Evolutionary conservation across 2,797 vertebrate species (phyloP).

Genomic region (Phyllotis vaccarum): DNA sequence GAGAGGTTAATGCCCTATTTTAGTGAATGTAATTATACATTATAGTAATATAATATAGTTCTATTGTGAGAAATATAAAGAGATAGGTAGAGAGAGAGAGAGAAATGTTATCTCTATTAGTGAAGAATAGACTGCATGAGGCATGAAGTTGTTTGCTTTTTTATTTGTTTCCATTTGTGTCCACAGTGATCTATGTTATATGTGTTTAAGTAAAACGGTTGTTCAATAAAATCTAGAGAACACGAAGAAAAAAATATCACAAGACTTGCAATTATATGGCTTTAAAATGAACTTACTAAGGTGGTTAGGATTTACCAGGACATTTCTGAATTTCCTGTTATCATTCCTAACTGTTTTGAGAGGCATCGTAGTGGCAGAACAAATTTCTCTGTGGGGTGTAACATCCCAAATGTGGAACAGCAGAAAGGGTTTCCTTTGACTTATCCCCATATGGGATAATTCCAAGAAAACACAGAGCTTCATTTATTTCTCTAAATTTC

Average conservation of each 20-base stretch:
- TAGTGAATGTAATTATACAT: neutral
- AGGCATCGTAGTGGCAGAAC: neutral
- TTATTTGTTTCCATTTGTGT: neutral
- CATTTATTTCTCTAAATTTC: conserved; percentile 5
- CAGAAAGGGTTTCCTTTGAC: neutral
- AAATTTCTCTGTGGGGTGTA: neutral
- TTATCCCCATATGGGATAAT: conserved; percentile 10
- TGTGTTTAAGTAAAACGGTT: neutral
- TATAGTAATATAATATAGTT: neutral
- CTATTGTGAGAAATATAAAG: no score
- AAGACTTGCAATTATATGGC: neutral
- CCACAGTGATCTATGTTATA: neutral
- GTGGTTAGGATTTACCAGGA: rapidly evolving
- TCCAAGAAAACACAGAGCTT: neutral
- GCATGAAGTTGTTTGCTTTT: neutral
- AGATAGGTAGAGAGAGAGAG: no score
- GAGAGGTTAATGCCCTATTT: neutral
- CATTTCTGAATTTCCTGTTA: rapidly evolving
- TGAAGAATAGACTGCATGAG: neutral
- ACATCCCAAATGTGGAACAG: neutral
- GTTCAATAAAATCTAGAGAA: neutral
- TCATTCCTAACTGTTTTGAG: neutral
- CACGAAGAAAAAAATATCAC: neutral
- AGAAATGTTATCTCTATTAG: neutral
- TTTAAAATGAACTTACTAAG: neutral